These are phyloP conservation scores for Dasysyrphus albostriatus DNA, from an alignment of 2,888 invertebrate species.

Conservation along the genomic window DNA sequence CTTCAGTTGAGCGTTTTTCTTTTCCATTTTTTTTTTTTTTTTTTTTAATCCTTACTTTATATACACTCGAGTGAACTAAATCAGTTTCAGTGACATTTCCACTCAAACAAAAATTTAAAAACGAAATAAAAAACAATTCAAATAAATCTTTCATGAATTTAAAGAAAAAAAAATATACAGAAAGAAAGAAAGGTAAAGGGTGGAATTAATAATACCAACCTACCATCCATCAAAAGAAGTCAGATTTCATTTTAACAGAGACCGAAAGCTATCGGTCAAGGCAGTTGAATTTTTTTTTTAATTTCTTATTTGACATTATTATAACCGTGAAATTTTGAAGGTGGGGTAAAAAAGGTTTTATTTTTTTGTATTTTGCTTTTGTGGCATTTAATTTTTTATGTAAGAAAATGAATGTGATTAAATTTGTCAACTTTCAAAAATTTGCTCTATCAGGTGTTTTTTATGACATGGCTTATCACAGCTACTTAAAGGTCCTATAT, in stretches of 20 bases:
- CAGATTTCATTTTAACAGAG: background rate
- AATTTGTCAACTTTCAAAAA: background rate
- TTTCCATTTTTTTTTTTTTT: background rate
- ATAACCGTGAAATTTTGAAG: background rate
- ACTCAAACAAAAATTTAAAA: background rate
- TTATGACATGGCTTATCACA: too few relatives aligned
- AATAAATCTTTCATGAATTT: background rate
- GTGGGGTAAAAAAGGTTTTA: too few relatives aligned
- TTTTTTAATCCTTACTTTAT: background rate
- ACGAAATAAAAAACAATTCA: background rate
- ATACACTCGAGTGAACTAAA: conserved; percentile 9
- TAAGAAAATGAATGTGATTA: background rate
- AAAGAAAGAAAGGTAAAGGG: background rate
- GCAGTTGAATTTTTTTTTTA: background rate
- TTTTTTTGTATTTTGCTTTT: background rate
- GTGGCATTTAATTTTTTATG: background rate
- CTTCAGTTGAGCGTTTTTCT: background rate
- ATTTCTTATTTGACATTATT: background rate
- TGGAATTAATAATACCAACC: background rate
- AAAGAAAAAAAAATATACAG: background rate
- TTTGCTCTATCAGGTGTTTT: too few relatives aligned
- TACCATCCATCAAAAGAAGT: background rate
- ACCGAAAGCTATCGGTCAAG: background rate
- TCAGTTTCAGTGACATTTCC: conserved; percentile 11
- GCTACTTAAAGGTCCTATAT: too few relatives aligned